A percentile compares a stretch with the other conserved stretches of the same genome.
Evolutionary conservation across 2,888 invertebrate genomes (phyloP).

Genomic region (Eupithecia tripunctaria): DNA sequence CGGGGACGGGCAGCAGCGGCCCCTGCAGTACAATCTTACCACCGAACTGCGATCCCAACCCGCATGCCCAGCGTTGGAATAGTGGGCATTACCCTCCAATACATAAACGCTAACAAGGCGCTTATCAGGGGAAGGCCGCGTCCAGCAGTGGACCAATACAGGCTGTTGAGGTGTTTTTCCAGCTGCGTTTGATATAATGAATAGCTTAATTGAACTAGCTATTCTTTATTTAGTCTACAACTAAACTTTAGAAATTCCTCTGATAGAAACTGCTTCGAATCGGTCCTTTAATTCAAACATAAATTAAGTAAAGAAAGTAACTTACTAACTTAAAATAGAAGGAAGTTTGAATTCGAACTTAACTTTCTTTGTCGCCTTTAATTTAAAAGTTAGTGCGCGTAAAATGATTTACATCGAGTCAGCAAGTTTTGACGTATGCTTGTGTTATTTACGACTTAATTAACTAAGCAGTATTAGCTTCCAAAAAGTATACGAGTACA

Average conservation of each 20-base stretch:
- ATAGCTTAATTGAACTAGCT: background rate
- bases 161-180: background rate
- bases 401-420: background rate
- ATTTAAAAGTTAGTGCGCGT: background rate
- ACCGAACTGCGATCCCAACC: no score
- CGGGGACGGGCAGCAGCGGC: no score
- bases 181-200: background rate
- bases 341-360: constrained; percentile 5
- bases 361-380: constrained; percentile 3
- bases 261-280: background rate
- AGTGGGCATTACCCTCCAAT: no score
- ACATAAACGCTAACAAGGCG: no score
- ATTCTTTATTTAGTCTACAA: background rate
- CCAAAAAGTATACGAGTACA: background rate
- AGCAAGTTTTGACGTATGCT: background rate
- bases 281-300: constrained; percentile 3
- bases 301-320: constrained; percentile 16
- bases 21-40: no score
- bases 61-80: no score
- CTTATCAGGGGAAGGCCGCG: no score
- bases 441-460: background rate
- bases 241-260: background rate
- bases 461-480: background rate
- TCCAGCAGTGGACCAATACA: no score
- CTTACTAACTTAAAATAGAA: constrained; percentile 7